Conservation (phyloP, 2,888 invertebrate species). For the Agonopterix subpropinquella region DNA sequence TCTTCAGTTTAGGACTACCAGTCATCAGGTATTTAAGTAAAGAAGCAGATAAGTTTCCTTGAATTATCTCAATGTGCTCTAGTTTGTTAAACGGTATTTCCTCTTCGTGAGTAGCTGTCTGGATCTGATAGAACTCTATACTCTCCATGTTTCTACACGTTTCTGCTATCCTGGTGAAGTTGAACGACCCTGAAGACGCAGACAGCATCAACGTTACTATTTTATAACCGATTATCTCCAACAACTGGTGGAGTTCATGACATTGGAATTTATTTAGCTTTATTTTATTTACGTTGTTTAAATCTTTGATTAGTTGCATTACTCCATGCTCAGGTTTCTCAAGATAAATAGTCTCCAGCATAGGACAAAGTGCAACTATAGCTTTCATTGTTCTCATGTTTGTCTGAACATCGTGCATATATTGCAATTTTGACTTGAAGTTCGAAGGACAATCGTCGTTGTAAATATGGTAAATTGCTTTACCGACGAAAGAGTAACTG, state of each 20-base stretch:
- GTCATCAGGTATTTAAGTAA: conserved; percentile 78
- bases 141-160: conserved; percentile 76
- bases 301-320: conserved; percentile 62
- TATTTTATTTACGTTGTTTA: conserved; percentile 68
- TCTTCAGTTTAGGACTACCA: conserved; percentile 74
- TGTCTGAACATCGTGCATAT: conserved; percentile 80
- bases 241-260: conserved; percentile 75
- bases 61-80: conserved; percentile 80
- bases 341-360: conserved; percentile 78
- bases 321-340: conserved; percentile 78
- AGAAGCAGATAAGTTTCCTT: conserved; percentile 76
- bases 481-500: conserved; percentile 81
- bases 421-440: conserved; percentile 79
- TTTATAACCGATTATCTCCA: conserved; percentile 72
- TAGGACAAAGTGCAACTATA: conserved; percentile 77
- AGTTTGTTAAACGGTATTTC: conserved; percentile 76
- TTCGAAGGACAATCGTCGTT: conserved; percentile 67
- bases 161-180: conserved; percentile 75
- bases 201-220: conserved; percentile 76
- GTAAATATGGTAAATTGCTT: conserved; percentile 73
- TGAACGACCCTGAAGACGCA: conserved; percentile 73
- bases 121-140: conserved; percentile 81
- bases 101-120: conserved; percentile 73
- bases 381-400: conserved; percentile 75
- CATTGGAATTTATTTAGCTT: conserved; percentile 79